phyloP scores from a whole-genome alignment of 2,797 vertebrate species.

The Allobates femoralis region DNA sequence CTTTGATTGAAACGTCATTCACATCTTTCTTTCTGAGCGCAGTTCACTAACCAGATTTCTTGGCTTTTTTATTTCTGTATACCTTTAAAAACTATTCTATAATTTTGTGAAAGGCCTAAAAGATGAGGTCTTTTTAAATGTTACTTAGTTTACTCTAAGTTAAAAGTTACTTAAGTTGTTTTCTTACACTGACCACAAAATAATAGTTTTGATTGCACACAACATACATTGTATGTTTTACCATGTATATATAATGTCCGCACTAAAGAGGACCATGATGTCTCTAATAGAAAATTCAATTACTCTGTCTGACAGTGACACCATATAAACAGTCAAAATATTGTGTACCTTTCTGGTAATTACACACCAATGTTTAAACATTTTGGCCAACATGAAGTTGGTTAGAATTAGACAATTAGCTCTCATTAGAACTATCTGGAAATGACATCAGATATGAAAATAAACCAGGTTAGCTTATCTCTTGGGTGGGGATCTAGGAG shows the following conservation, averaged over 20 bases:
- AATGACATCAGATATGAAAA: not conserved
- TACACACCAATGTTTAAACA: not conserved
- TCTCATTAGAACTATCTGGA: conserved; percentile 5
- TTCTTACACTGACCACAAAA: not conserved
- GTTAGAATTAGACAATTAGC: not conserved
- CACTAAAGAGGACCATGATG: not conserved
- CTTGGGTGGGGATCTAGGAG: not conserved
- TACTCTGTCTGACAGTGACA: not conserved
- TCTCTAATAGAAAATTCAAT: not conserved
- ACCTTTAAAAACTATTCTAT: not conserved
- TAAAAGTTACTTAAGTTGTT: not conserved
- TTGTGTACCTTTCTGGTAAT: conserved; percentile 17
- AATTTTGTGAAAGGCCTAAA: not conserved
- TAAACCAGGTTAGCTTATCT: not conserved
- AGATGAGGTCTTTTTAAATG: not conserved
- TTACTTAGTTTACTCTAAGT: not conserved
- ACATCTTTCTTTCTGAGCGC: not conserved
- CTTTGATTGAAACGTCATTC: not conserved
- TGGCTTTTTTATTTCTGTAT: not conserved
- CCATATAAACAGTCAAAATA: not conserved
- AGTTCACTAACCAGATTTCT: not conserved
- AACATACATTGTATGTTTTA: not conserved
- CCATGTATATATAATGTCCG: not conserved
- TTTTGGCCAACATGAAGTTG: not conserved
- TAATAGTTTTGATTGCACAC: not conserved